Conservation (phyloP, 2,113 vertebrate species). For the Verasper variegatus region DNA sequence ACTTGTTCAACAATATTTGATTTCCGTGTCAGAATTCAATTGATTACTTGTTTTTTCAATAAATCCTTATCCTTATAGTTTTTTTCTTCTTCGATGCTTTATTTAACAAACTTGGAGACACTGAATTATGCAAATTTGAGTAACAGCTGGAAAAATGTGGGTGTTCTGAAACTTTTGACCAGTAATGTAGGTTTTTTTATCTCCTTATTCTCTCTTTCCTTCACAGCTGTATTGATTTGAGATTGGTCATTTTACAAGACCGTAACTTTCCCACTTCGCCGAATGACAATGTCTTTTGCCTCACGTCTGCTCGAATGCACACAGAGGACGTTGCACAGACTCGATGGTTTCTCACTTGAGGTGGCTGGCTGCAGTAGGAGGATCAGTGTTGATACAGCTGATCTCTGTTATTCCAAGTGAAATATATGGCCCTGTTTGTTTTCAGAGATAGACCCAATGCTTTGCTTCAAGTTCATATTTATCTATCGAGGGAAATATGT, state of each 20-base stretch:
- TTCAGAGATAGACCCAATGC: slow-evolving; percentile 80
- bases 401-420: slow-evolving; percentile 81
- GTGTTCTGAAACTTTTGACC: background rate
- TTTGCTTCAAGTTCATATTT: slow-evolving; percentile 84
- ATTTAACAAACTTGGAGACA: background rate
- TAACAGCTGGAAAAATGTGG: background rate
- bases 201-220: slow-evolving; percentile 18
- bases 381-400: slow-evolving; percentile 85
- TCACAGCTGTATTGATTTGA: slow-evolving; percentile 13
- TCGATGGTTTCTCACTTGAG: slow-evolving; percentile 67
- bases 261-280: slow-evolving; percentile 11
- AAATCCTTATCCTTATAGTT: background rate
- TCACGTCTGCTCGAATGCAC: slow-evolving; percentile 41
- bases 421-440: slow-evolving; percentile 84
- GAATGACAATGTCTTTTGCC: slow-evolving; percentile 29
- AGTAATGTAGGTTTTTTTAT: background rate
- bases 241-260: slow-evolving; percentile 25
- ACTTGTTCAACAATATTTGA: no score
- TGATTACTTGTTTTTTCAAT: background rate
- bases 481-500: slow-evolving; percentile 84
- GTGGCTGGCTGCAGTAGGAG: slow-evolving; percentile 79
- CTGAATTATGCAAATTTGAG: background rate
- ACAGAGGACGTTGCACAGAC: slow-evolving; percentile 58
- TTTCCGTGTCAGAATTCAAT: background rate
- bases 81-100: background rate